Base-by-base conservation (phyloP, 2,797 vertebrate species). In the Myripristis murdjan region DNA sequence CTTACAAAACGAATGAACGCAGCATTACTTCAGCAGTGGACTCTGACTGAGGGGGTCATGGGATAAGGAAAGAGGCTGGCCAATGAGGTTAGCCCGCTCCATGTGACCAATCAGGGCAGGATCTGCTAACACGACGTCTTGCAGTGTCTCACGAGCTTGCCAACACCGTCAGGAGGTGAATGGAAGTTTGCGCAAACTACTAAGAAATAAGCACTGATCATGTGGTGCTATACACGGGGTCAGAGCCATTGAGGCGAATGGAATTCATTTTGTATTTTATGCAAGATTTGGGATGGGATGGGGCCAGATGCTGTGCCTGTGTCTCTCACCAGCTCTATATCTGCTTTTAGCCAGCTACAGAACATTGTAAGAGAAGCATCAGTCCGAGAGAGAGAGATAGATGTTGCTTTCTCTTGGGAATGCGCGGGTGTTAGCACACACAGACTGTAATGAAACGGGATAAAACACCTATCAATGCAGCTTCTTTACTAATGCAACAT, bases 261-360 rank as follows among this genome's bases (percentile, higher is more conserved):
- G 15, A 57, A 53, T 83, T 89, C 73, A 83, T 77, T 82, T 70
- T 73, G 70, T 64, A 64, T 73, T 70, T 65, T 84, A 69, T 82
- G 73, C 74, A 62, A 81, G 47, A 65, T 60, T 68, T 47, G 44
- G 46, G 37, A 73, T n/a, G 64, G 43, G 70, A 52, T 62, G 24
- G 1, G 26, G 14, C 48, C 18, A 12, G 39, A 64, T 51, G 31
- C 56, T 56, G 73, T 55, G 14, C 67, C 7, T 14, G 4, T 41
- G 37, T 60, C 24, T 75, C 43, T 18, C 23, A 59, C 67, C 20
- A 24, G 23, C 8, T n/a, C 9, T 7, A 35, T 35, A 8, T 35
- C 33, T 8, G 1, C 33, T 33, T 9, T 35, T 31, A 28, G 6
- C 33, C 33, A 10, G 33, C 35, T 9, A 9, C 33, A 9, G 35